Evolutionary conservation across 2,888 invertebrate genomes (phyloP), one percentile per base, ranked within the genome.

Genomic region (Rhamnusium bicolor): DNA sequence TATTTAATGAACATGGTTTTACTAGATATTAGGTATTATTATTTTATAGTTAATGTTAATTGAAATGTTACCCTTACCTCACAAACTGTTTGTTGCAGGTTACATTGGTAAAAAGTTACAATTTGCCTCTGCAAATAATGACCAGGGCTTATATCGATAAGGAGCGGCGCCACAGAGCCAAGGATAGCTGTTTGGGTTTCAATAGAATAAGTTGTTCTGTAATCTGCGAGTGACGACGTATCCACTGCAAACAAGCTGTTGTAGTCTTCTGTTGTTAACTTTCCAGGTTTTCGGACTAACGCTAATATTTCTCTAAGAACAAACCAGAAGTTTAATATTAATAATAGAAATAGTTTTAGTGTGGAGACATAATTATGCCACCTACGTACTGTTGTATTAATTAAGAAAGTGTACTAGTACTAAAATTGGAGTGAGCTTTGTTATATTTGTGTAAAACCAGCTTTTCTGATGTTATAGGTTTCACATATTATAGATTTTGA

Each of bases 81-180:
- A 7, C 61, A 21, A 16, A 72, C 60, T 4, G 73, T 62, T 60
- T 83, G 79, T 66, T 80, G 76, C 18, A 81, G 46, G 32, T 88
- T 85, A 88, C 90, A 89, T 71, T 91, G 91, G 76, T 90, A 84
- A 83, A 89, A 91, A 78, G 88, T 87, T 78, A 83, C 88, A 24
- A 89, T 85, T 54, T 88, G 83, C 5, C 88, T 85, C 84, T 91
- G 91, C 75, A 88, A 87, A 73, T 90, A 87, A 85, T 86, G 87
- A 80, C 76, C 85, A 0, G 80, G 49, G n/a, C 88, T 88, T 14
- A 88, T 75, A n/a, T 84, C 46, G 12, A 90, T 85, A 79, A 83
- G 89, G 54, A 83, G 81, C 80, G 89, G 88, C 18, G 89, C 84
- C 71, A 79, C 84, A 7, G 89, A 85, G 62, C 90, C 90, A 0